Conservation (phyloP, 2,113 vertebrate species). For the Daboia siamensis region DNA sequence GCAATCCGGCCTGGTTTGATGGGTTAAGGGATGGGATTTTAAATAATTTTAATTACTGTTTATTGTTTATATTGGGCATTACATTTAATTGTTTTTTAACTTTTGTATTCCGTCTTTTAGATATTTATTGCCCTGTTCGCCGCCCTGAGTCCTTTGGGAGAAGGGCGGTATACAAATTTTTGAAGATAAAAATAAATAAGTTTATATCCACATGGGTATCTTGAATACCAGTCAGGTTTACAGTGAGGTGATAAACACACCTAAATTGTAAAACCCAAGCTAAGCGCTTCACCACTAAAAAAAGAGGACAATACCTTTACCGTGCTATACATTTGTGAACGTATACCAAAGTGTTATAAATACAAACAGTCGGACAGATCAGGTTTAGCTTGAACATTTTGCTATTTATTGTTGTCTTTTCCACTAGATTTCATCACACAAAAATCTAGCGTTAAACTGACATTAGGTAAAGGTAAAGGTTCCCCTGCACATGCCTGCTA, state of each 20-base stretch:
- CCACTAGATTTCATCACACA: neutral
- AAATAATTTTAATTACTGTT: no score
- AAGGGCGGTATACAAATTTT: no score
- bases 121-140: no score
- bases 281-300: neutral
- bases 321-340: neutral
- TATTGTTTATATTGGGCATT: no score
- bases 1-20: no score
- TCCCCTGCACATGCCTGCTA: no score
- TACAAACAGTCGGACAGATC: neutral
- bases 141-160: no score
- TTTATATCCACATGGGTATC: neutral
- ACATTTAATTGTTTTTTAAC: no score
- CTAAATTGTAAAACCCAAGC: neutral
- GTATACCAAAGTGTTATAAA: neutral
- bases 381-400: neutral
- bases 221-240: neutral
- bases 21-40: no score
- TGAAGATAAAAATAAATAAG: no score
- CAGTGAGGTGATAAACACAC: neutral
- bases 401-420: neutral
- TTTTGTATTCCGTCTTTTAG: no score
- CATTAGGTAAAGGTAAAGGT: no score
- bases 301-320: neutral
- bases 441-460: neutral